Evolutionary conservation across 2,797 vertebrate genomes (phyloP).

Genomic region (Oreonectes daqikongensis): DNA sequence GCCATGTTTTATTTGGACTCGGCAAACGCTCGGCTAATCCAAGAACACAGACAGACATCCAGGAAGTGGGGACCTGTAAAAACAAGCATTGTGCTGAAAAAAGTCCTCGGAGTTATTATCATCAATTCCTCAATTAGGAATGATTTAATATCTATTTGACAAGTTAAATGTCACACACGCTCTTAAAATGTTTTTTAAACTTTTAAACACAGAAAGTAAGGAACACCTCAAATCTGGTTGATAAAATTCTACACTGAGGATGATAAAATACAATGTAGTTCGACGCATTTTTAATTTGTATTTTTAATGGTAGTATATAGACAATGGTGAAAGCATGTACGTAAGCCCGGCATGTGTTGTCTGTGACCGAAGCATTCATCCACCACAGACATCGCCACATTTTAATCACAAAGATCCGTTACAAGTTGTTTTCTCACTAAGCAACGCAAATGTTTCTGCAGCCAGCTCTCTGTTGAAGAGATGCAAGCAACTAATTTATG

Average conservation of each 20-base stretch:
- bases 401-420: not conserved
- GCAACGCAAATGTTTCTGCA: conserved; percentile 53
- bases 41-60: conserved; percentile 69
- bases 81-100: conserved; percentile 66
- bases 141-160: conserved; percentile 61
- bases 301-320: not conserved
- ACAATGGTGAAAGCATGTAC: not conserved
- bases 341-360: not conserved
- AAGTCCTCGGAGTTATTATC: conserved; percentile 64
- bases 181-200: conserved; percentile 24
- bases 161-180: conserved; percentile 5
- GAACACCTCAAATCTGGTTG: not conserved
- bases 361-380: not conserved
- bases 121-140: conserved; percentile 64
- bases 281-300: too few relatives aligned
- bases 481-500: conserved; percentile 70
- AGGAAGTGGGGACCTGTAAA: conserved; percentile 72
- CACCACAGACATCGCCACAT: not conserved
- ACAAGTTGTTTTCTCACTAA: conserved; percentile 47
- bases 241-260: too few relatives aligned
- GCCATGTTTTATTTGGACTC: conserved; percentile 78
- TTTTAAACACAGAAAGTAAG: conserved; percentile 20
- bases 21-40: conserved; percentile 69
- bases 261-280: too few relatives aligned
- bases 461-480: conserved; percentile 51